These are phyloP conservation scores for Phytoseiulus persimilis DNA, from an alignment of 2,888 invertebrate genomes.

Conservation along the genomic window DNA sequence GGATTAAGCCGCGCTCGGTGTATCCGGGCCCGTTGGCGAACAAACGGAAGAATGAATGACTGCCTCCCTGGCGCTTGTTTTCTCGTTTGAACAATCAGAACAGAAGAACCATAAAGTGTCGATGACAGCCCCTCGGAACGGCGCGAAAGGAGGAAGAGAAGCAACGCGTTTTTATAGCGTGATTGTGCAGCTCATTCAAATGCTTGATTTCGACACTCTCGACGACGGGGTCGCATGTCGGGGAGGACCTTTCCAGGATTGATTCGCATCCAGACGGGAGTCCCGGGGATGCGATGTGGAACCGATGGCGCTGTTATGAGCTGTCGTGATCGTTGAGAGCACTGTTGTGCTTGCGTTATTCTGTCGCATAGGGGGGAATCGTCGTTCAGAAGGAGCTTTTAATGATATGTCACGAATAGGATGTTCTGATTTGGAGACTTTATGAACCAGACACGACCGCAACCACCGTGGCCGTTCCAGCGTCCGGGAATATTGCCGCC, in stretches of 20 bases:
- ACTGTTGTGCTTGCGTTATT: neutral
- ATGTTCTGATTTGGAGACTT: neutral
- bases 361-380: neutral
- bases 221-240: neutral
- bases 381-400: neutral
- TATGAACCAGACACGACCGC: neutral
- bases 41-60: neutral
- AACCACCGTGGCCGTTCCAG: neutral
- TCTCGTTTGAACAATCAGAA: neutral
- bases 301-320: neutral
- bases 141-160: neutral
- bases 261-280: neutral
- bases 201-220: neutral
- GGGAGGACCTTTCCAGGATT: neutral
- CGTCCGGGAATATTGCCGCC: neutral
- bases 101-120: neutral
- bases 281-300: neutral
- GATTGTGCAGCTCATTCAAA: neutral
- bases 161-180: neutral
- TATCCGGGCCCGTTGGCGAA: neutral
- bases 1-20: neutral
- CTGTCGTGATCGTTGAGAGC: neutral
- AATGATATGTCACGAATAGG: constrained; percentile 5
- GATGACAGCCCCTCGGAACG: neutral
- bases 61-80: neutral